Conservation (phyloP, 2,113 vertebrate genomes). For the Cathartes aura region DNA sequence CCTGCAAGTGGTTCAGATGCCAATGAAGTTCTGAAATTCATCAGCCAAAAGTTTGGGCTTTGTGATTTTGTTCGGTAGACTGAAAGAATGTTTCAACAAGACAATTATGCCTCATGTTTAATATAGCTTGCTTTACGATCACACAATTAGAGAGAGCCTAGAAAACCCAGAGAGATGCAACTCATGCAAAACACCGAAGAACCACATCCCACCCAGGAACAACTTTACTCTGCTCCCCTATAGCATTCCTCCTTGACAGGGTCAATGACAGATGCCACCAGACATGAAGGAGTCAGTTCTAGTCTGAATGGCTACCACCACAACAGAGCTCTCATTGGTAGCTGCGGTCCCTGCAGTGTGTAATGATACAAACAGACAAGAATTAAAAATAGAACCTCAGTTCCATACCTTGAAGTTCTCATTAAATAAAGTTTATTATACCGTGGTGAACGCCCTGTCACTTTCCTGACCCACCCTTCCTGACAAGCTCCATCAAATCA, state of each 20-base stretch:
- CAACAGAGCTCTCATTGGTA: background rate
- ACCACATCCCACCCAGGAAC: background rate
- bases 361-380: background rate
- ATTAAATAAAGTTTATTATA: background rate
- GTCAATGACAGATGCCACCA: background rate
- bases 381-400: background rate
- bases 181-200: background rate
- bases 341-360: background rate
- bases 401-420: background rate
- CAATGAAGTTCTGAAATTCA: background rate
- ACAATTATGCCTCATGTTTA: background rate
- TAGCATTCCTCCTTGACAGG: background rate
- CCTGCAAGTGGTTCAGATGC: background rate
- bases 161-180: background rate
- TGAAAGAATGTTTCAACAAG: background rate
- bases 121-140: background rate
- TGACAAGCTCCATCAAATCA: background rate
- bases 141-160: background rate
- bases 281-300: background rate
- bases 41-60: background rate
- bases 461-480: background rate
- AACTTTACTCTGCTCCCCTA: background rate
- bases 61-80: background rate
- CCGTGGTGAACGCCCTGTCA: background rate
- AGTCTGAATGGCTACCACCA: background rate